Conservation (phyloP, 92 coral and sea anemone genomes). For the Plumapathes pennacea region DNA sequence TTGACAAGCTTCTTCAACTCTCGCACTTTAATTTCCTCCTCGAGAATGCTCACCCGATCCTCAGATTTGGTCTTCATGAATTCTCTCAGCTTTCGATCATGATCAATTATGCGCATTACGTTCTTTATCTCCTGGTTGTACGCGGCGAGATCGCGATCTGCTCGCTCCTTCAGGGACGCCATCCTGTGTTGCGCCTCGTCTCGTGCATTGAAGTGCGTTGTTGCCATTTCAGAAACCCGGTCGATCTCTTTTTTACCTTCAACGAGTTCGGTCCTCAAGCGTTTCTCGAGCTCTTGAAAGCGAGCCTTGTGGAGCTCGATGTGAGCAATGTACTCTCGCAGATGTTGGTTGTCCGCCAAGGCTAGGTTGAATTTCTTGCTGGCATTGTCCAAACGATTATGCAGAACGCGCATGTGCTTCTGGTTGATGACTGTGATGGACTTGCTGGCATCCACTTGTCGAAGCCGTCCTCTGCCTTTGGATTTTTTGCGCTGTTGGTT, state of each 20-base stretch:
- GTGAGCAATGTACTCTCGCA: slow-evolving; percentile 69
- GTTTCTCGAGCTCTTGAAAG: slow-evolving; percentile 63
- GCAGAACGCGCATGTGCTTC: slow-evolving; percentile 79
- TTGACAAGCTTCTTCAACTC: slow-evolving; percentile 54
- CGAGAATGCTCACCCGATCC: slow-evolving; percentile 78
- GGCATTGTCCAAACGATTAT: slow-evolving; percentile 83
- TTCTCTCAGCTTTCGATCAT: slow-evolving; percentile 84
- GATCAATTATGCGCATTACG: slow-evolving; percentile 87
- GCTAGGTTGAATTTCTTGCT: slow-evolving; percentile 79
- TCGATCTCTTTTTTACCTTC: slow-evolving; percentile 72
- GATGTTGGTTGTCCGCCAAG: slow-evolving; percentile 64
- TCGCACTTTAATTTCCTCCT: slow-evolving; percentile 61
- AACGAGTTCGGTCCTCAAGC: slow-evolving; percentile 50
- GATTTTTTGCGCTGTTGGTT: slow-evolving; percentile 51
- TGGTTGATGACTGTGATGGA: slow-evolving; percentile 56
- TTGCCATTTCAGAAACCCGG: slow-evolving; percentile 71
- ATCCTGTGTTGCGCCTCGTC: slow-evolving; percentile 98
- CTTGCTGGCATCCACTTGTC: slow-evolving; percentile 34
- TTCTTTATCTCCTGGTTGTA: slow-evolving; percentile 83
- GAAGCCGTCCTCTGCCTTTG: slow-evolving; percentile 59
- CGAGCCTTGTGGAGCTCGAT: slow-evolving; percentile 75
- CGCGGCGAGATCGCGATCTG: slow-evolving; percentile 83
- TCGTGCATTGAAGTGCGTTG: slow-evolving; percentile 67
- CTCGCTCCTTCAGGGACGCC: slow-evolving; percentile 85
- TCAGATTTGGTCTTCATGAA: slow-evolving; percentile 90